Evolutionary conservation across 2,113 vertebrate species (phyloP).

Genomic region (Pelecanoides urinatrix): DNA sequence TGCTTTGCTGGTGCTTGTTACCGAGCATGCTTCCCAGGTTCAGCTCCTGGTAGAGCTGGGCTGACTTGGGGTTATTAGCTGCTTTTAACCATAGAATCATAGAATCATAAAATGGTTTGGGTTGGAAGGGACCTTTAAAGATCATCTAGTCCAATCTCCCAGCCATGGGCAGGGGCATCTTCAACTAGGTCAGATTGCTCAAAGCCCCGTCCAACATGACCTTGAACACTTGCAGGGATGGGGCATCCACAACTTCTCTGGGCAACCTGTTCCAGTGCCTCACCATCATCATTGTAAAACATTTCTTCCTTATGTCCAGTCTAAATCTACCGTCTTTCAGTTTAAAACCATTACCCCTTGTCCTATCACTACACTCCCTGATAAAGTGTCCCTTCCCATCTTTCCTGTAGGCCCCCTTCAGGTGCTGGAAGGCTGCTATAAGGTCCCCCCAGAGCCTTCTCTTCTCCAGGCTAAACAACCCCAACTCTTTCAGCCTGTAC

Average conservation of each 20-base stretch:
- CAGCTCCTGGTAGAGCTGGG: not conserved
- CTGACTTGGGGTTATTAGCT: not conserved
- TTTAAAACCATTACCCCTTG: not conserved
- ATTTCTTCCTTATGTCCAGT: not conserved
- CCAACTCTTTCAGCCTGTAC: not conserved
- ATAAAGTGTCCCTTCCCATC: not conserved
- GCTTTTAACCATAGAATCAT: not conserved
- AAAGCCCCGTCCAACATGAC: not conserved
- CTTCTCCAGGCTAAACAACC: not conserved
- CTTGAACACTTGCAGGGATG: not conserved
- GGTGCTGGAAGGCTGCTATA: not conserved
- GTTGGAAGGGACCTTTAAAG: not conserved
- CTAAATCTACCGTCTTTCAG: not conserved
- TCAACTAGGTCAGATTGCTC: not conserved
- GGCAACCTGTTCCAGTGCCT: not conserved
- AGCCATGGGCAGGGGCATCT: not conserved
- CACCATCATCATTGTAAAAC: not conserved
- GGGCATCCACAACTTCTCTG: not conserved
- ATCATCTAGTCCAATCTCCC: not conserved
- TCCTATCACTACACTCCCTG: not conserved
- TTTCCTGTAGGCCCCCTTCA: not conserved
- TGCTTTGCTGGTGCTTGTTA: not conserved
- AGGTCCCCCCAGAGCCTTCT: fast-evolving
- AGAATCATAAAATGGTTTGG: not conserved
- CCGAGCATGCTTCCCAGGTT: fast-evolving